Base-by-base conservation (phyloP, 2,113 vertebrate genomes). In the Lagopus muta region DNA sequence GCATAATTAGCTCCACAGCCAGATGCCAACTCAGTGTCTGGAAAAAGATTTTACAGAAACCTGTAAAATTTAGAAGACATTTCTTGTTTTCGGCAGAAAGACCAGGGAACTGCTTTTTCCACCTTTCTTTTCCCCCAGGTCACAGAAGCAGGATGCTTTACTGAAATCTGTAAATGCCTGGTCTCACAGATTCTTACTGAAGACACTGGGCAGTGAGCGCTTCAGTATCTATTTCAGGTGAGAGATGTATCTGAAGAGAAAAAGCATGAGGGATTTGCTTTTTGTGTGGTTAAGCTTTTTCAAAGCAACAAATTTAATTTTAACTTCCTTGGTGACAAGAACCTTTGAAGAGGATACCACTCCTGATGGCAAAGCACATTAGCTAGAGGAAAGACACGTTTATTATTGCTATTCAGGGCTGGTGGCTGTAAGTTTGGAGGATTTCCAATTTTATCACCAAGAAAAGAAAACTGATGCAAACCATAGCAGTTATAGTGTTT, bases 251-350 rank as follows among this genome's bases (percentile, higher is more conserved):
- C 16, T 86, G 60, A 90, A 82, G 28, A 85, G 13, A 27, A 78
- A 71, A 27, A 91, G 36, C 24, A 47, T 0, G 18, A 70, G 15
- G 36, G 36, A 72, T 27, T 72, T 76, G 55, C 13, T 81, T 93
- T 36, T 81, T 15, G 60, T 45, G 27, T 13, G 6, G 25, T 55
- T 66, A 82, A 47, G 34, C 12, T 86, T 87, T 82, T 71, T 47
- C 40, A 80, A 88, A 76, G 73, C 14, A 24, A 76, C 54, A 82
- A 71, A 79, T 79, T 76, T 82, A 91, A 77, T 88, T 88, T 82
- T 54, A 87, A 85, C 25, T 64, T 70, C 40, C 79, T 64, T 71
- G 48, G 42, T 73, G 86, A 82, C 48, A 54, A 62, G 28, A 73
- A 72, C 4, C 4, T 66, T 80, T 91, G 38, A 90, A 82, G 69